A percentile compares a stretch with the other conserved stretches of the same genome.
phyloP scores from a whole-genome alignment of 2,113 vertebrate genomes.

The Butastur rufipennis region DNA sequence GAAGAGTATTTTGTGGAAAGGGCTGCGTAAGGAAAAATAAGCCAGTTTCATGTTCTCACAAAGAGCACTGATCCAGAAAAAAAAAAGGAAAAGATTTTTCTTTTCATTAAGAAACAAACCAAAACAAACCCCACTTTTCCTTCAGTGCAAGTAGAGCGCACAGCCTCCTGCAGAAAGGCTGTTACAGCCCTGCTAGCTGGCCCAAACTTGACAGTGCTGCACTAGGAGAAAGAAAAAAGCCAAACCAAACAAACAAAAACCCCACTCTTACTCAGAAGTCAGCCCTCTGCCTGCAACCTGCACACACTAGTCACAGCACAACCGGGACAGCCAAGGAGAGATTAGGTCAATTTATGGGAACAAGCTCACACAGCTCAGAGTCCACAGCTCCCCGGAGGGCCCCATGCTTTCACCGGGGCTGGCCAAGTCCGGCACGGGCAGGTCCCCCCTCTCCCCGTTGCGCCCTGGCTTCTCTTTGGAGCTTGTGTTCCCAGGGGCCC shows the following conservation, averaged over 20 bases:
- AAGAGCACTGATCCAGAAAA: not conserved
- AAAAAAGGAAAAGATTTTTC: not conserved
- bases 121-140: not conserved
- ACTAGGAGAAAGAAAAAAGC: not conserved
- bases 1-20: not conserved
- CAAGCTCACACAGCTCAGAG: not conserved
- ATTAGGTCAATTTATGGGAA: not conserved
- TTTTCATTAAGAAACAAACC: not conserved
- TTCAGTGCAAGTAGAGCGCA: not conserved
- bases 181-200: not conserved
- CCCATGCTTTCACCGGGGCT: not conserved
- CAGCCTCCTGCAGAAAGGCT: not conserved
- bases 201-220: not conserved
- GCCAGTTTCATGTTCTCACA: not conserved
- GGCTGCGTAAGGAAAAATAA: not conserved
- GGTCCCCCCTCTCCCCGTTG: not conserved
- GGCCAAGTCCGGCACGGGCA: accelerated
- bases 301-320: not conserved
- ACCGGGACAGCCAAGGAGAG: not conserved
- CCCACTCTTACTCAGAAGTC: not conserved
- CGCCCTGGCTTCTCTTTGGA: not conserved
- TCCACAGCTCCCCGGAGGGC: not conserved
- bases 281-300: not conserved
- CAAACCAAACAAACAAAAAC: not conserved
- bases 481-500: not conserved